phyloP scores from a whole-genome alignment of 2,797 vertebrate species.

The Chelon auratus region DNA sequence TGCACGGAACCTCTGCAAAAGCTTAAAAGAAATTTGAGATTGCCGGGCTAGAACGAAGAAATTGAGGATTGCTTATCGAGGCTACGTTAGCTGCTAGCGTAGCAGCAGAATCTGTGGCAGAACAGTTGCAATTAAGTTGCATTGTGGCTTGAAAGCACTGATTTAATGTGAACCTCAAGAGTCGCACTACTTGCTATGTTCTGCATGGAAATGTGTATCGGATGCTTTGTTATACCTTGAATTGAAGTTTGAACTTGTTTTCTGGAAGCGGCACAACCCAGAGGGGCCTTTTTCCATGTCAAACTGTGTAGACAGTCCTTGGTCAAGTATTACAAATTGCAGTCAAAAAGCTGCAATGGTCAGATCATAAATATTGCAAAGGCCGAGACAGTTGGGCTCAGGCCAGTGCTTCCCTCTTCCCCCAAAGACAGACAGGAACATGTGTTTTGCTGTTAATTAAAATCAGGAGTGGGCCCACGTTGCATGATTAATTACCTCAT shows the following conservation, averaged over 20 bases:
- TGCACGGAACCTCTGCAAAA: no score
- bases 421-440: conserved; percentile 58
- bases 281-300: background rate
- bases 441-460: conserved; percentile 81
- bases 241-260: background rate
- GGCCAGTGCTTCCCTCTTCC: conserved; percentile 27
- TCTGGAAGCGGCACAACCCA: background rate
- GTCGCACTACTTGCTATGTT: background rate
- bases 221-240: background rate
- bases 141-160: background rate
- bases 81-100: conserved; percentile 15
- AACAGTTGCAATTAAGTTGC: background rate
- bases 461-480: conserved; percentile 59
- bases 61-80: background rate
- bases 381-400: conserved; percentile 29
- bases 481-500: conserved; percentile 85
- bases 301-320: conserved; percentile 2
- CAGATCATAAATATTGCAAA: conserved; percentile 60
- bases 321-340: conserved; percentile 45
- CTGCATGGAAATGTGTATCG: background rate
- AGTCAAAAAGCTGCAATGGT: conserved; percentile 28
- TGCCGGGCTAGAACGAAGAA: no score
- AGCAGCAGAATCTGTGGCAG: background rate
- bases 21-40: no score
- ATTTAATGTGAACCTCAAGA: no score